Evolutionary conservation across 1,140 invertebrate species (phyloP), one percentile per base, ranked within the genome.

Genomic region (Neotoxoptera formosana): DNA sequence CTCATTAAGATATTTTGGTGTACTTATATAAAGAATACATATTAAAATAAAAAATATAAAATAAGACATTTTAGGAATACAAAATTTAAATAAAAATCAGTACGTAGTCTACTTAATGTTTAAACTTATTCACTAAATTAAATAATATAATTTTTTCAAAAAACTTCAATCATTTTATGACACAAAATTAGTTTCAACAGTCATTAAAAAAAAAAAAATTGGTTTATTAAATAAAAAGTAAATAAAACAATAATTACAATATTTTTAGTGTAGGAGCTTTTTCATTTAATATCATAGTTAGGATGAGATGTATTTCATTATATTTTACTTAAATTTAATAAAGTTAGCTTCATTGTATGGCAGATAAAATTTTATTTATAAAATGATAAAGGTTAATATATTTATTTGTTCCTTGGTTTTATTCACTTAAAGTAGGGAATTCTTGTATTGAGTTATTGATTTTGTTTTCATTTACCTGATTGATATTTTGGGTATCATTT

Each of bases 21-120:
- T 76, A 76, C 3, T 76, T 21, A 14, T 53, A n/a, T 6, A 76
- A n/a, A 76, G 60, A n/a, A 76, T 76, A 76, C 60, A n/a, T n/a
- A 76, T 76, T n/a, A 76, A 34, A 76, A 17, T n/a, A 76, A 76
- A n/a, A 67, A 67, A 30, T 67, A 14, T 4, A 6, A 17, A 67
- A 67, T n/a, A 67, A 67, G 30, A n/a, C 30, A n/a, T 67, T 67
- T 67, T 67, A 67, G 14, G n/a, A 53, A 76, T n/a, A 76, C 11
- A 76, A n/a, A n/a, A n/a, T 76, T 76, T 76, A n/a, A n/a, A 76
- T 76, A 76, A n/a, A 76, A n/a, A 76, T 76, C 60, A 34, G n/a
- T 76, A 76, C n/a, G 9, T n/a, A 76, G n/a, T 76, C 60, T 76
- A 76, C 60, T n/a, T 17, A n/a, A 76, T 53, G 51, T 23, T 17